Base-by-base conservation (phyloP, 2,113 vertebrate species). In the Sinocyclocheilus anshuiensis region DNA sequence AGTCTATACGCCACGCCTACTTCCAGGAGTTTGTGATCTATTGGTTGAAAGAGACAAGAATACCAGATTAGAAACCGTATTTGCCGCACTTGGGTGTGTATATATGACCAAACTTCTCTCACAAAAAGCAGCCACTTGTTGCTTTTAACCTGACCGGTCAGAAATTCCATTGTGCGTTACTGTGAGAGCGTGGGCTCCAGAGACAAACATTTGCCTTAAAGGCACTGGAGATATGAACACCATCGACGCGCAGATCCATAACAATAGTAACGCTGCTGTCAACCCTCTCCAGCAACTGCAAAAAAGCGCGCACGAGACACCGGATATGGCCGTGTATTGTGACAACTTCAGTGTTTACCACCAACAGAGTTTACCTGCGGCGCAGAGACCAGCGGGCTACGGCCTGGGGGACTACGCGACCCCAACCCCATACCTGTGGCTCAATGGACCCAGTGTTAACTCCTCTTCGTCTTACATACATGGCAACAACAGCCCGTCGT, bases 301-400 rank as follows among this genome's bases (percentile, higher is more conserved):
- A 57, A 96, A 96, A 91, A 94, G 93, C 88, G 93, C 94, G 12
- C 96, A 94, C 89, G 94, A 96, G 90, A 91, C 93, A 85, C 77
- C 95, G 85, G 96, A 97, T 88, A 97, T 97, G 97, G 94, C 97
- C 0, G 96, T 96, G 1, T 98, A 97, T 88, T 97, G 97, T 92
- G 97, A 98, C 88, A 96, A 95, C 92, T 95, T 97, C 91, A 94
- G 95, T 92, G 94, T 96, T 89, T 98, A 97, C 89, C 96, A 96
- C 87, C 95, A 96, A 90, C 95, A 94, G 92, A 93, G 91, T 77
- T 91, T 95, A 1, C 94, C 93, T 87, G 87, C 95, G 26, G 89
- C 95, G 15, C 92, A 95, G 90, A 91, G 97, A 84, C 87, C 94
- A 74, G 81, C 94, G n/a, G 92, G 94, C n/a, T 98, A 97, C 94